phyloP scores from a whole-genome alignment of 2,888 invertebrate genomes.

The Dolomedes plantarius region DNA sequence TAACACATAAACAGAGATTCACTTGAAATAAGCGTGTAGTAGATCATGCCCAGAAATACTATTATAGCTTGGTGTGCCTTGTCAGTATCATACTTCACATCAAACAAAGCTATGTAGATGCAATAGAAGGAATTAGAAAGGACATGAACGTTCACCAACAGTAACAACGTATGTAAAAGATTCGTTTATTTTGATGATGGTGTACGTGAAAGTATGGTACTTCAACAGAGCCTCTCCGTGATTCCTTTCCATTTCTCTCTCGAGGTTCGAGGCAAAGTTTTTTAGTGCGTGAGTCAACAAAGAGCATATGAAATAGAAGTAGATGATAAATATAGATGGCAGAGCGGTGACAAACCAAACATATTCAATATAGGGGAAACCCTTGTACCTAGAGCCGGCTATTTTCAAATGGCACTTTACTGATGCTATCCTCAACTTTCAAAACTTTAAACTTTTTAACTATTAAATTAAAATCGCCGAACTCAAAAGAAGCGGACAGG shows the following conservation, averaged over 20 bases:
- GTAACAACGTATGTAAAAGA: not conserved
- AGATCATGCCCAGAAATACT: no score
- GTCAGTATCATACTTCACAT: not conserved
- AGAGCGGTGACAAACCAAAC: not conserved
- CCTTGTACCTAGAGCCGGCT: no score
- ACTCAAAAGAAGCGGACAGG: no score
- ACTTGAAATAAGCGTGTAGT: not conserved
- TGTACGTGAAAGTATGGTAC: not conserved
- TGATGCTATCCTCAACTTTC: no score
- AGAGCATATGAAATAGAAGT: not conserved
- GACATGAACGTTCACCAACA: not conserved
- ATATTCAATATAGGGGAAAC: not conserved
- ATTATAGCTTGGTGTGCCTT: not conserved
- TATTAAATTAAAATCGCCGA: no score
- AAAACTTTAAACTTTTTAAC: no score
- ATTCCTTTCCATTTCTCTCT: not conserved
- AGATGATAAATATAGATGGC: not conserved
- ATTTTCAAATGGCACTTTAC: no score
- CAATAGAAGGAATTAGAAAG: not conserved
- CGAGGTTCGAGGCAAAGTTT: not conserved
- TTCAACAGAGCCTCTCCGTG: not conserved
- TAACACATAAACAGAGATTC: no score
- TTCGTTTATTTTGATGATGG: not conserved
- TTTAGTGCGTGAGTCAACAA: not conserved
- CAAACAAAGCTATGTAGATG: not conserved